phyloP scores from a whole-genome alignment of 2,113 vertebrate species.

The Polyodon spathula region DNA sequence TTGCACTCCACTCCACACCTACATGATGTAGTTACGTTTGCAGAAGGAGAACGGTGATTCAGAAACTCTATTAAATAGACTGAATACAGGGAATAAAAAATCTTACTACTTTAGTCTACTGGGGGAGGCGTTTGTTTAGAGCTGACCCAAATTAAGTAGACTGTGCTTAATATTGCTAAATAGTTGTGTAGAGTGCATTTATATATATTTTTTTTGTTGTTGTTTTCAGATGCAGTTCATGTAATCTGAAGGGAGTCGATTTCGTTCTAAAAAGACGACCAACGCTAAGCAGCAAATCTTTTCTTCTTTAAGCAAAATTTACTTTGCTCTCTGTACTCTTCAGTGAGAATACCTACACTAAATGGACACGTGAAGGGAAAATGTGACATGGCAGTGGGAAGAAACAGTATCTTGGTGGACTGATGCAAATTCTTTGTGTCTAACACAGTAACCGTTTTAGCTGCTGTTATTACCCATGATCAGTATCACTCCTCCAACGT shows the following conservation, averaged over 20 bases:
- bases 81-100: too few species aligned
- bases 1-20: too few species aligned
- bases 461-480: conserved; percentile 51
- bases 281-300: conserved; percentile 57
- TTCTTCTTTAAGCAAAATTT: conserved; percentile 63
- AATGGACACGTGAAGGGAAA: conserved; percentile 47
- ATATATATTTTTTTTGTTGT: too few species aligned
- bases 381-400: conserved; percentile 30
- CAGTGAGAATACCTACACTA: conserved; percentile 51
- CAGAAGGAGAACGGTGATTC: too few species aligned
- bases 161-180: too few species aligned
- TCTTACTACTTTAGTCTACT: too few species aligned
- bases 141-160: too few species aligned
- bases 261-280: conserved; percentile 51
- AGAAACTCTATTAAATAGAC: too few species aligned
- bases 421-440: conserved; percentile 47
- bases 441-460: conserved; percentile 45
- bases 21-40: too few species aligned
- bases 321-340: conserved; percentile 64
- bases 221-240: conserved; percentile 89
- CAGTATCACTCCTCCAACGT: conserved; percentile 40
- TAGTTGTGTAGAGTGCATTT: too few species aligned
- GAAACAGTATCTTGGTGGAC: conserved; percentile 29
- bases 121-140: too few species aligned
- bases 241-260: conserved; percentile 69